These are phyloP conservation scores for Alfaro cultratus DNA, from an alignment of 2,797 vertebrate species.

Conservation along the genomic window DNA sequence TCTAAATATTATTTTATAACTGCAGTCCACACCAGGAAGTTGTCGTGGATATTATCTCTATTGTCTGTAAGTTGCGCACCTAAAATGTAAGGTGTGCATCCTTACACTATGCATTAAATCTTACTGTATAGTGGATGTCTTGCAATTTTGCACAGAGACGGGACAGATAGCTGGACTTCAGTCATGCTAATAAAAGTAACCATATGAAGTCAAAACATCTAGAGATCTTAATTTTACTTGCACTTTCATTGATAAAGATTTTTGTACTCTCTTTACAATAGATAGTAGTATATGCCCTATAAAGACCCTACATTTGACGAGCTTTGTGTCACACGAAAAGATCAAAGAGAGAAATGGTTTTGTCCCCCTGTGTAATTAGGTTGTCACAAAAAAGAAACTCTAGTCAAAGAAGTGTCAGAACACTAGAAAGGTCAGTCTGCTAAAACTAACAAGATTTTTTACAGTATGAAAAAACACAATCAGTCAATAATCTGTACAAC, in stretches of 20 bases:
- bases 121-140: background rate
- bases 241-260: slow-evolving; percentile 12
- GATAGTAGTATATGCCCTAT: background rate
- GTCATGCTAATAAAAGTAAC: background rate
- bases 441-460: background rate
- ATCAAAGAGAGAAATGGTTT: slow-evolving; percentile 22
- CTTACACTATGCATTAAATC: background rate
- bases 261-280: slow-evolving; percentile 8
- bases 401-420: slow-evolving; percentile 5
- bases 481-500: background rate
- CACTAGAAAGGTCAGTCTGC: background rate
- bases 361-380: slow-evolving; percentile 11
- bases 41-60: background rate
- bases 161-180: background rate
- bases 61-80: background rate
- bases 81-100: no score
- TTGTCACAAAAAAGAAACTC: background rate
- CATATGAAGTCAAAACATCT: background rate
- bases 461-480: background rate
- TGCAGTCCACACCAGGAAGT: background rate
- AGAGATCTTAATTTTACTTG: background rate
- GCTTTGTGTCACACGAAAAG: slow-evolving; percentile 6
- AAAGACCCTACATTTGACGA: slow-evolving; percentile 10
- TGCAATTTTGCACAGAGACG: background rate
- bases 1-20: background rate